Evolutionary conservation across 2,888 invertebrate genomes (phyloP), one percentile per base, ranked within the genome.

Genomic region (Rhingia campestris): DNA sequence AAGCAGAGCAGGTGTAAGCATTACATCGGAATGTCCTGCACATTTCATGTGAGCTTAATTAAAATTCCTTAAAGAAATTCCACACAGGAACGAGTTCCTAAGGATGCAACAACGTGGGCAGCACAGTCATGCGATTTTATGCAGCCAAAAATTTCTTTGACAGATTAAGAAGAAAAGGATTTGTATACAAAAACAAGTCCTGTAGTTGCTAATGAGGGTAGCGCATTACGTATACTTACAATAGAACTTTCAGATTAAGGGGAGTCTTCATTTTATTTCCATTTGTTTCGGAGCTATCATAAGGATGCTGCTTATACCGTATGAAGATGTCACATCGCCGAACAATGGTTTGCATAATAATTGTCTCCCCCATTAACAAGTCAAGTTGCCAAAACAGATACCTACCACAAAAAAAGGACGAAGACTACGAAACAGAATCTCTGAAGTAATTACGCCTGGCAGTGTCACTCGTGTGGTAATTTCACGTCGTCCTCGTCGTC

Each of bases 321-420:
- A 59, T 10, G 43, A 47, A 45, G 4, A 22, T 22, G 1, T 22
- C 22, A 10, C 14, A 47, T 33, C 49, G 30, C 43, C 56, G 45
- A 59, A 70, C 59, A 73, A 41, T 70, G 61, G 30, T 43, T 66
- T 61, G 51, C 47, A 73, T 56, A 84, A 70, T 70, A 80, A 80
- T 75, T 75, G 74, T 80, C 70, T 22, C 10, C 66, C 80, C 80
- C 72, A 84, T 84, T 84, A 80, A 80, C 54, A 75, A 84, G 84
- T 84, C 84, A 84, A 84, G 74, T 84, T 84, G 84, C 80, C 84
- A 75, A 84, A 84, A 84, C 84, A 77, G 64, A 61, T 67, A 74
- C 49, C 37, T 32, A 5, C 30, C 33, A 32, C 51, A n/a, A 37
- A 49, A 51, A 63, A 63, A 32, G 35, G 59, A 56, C 43, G 58